These are phyloP conservation scores for Acheta domesticus DNA, from an alignment of 2,888 invertebrate genomes.

Conservation along the genomic window DNA sequence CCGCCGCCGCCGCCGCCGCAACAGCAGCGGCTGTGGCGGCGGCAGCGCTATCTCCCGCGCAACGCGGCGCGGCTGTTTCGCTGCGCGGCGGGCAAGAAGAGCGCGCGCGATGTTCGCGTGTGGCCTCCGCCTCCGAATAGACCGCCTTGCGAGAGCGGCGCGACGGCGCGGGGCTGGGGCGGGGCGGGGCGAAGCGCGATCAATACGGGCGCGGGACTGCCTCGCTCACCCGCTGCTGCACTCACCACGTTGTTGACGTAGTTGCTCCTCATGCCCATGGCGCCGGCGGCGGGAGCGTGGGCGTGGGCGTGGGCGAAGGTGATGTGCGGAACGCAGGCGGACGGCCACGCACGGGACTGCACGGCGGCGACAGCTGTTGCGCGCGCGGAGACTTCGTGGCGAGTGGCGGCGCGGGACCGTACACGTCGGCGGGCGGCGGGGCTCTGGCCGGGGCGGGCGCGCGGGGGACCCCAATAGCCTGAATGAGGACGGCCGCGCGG, in stretches of 20 bases:
- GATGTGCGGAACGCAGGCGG: slow-evolving; percentile 20
- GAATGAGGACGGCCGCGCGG: slow-evolving; percentile 26
- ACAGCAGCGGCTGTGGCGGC: too few relatives aligned
- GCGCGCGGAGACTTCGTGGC: background rate
- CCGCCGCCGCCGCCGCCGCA: too few relatives aligned
- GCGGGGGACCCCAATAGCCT: slow-evolving; percentile 19
- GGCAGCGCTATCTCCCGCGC: too few relatives aligned
- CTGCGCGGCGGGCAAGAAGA: too few relatives aligned
- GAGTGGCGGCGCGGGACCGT: background rate
- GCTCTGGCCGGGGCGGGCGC: background rate
- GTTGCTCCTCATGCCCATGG: slow-evolving; percentile 29
- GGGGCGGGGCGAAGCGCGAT: background rate
- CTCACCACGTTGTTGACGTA: slow-evolving; percentile 22
- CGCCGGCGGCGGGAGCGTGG: background rate
- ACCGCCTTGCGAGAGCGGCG: too few relatives aligned
- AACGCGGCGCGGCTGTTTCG: too few relatives aligned
- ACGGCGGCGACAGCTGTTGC: background rate
- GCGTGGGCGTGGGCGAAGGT: background rate
- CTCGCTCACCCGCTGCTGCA: background rate
- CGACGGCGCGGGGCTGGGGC: too few relatives aligned
- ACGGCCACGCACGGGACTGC: background rate
- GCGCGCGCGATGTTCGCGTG: too few relatives aligned
- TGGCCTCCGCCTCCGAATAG: too few relatives aligned
- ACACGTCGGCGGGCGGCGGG: background rate
- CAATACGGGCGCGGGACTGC: background rate